phyloP scores from a whole-genome alignment of 2,888 invertebrate genomes.

The Fragum whitleyi region DNA sequence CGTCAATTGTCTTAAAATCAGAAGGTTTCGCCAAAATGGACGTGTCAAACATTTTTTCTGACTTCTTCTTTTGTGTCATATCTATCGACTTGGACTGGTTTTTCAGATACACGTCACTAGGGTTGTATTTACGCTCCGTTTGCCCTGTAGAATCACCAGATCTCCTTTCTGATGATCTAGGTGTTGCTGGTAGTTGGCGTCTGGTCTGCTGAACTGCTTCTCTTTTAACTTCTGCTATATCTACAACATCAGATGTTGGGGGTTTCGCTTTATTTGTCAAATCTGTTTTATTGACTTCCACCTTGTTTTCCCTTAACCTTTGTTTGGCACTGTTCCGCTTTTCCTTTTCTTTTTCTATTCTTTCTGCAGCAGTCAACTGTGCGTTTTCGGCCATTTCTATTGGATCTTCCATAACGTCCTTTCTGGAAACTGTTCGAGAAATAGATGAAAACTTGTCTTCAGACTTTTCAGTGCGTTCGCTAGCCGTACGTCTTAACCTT shows the following conservation, averaged over 20 bases:
- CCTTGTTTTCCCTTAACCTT: not conserved
- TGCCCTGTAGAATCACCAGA: not conserved
- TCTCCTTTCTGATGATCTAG: not conserved
- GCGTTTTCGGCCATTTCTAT: constrained; percentile 42
- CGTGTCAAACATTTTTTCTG: constrained; percentile 30
- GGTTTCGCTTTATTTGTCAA: not conserved
- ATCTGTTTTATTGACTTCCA: not conserved
- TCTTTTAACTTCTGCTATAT: not conserved
- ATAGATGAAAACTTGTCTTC: constrained; percentile 55
- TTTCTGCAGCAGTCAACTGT: constrained; percentile 56
- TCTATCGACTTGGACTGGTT: not conserved
- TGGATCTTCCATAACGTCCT: constrained; percentile 36
- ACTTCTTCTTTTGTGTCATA: not conserved
- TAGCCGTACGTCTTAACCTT: constrained; percentile 39
- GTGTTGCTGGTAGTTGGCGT: constrained; percentile 21
- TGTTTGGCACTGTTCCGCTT: constrained; percentile 23
- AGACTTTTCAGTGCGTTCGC: constrained; percentile 31
- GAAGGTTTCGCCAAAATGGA: constrained; percentile 30
- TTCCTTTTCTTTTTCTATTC: constrained; percentile 57
- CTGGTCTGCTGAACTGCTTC: not conserved
- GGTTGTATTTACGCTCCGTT: not conserved
- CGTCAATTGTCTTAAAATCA: constrained; percentile 4
- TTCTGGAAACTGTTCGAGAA: constrained; percentile 52
- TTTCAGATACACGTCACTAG: constrained; percentile 3
- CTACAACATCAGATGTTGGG: not conserved